Evolutionary conservation across 2,113 vertebrate species (phyloP), one percentile per base, ranked within the genome.

Genomic region (Crypturellus undulatus): DNA sequence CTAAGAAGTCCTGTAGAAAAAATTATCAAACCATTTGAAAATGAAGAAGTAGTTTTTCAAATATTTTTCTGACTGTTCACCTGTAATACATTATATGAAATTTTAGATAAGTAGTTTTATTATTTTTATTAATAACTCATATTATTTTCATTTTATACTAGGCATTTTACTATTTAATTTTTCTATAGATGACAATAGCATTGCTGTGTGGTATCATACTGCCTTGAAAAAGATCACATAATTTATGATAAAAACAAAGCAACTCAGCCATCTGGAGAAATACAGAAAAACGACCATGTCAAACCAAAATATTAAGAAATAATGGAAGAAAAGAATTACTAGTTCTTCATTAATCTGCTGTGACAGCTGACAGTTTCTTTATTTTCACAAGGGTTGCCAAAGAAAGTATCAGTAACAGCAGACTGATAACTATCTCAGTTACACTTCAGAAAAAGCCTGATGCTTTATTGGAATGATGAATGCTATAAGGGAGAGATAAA

Each of bases 401-500:
- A 45, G 28, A 54, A 77, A 1, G 5, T 38, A 67, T 0, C 43
- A 92, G 5, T 15, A 68, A 9, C 10, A 65, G 28, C 18, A 69
- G 32, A 58, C 22, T 67, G 75, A 32, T 38, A 40, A 22, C 2
- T 38, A 5, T 40, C 22, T 60, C 10, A 14, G 4, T 56, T 51
- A 59, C 0, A 1, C 8, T 54, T 54, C 15, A 54, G 30, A 58
- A 26, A 26, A 47, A 84, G 2, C 4, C 76, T 28, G 32, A 2
- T 73, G 25, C 2, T 84, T 47, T 70, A 51, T 4, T 87, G 36
- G 9, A 84, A 67, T 34, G 25, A 58, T 43, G 25, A 62, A n/a
- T 42, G 25, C 40, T 65, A 4, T 0, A 0, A 2, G 11, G 7
- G 58, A 85, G 17, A 42, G 22, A n/a, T 24, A 15, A 43, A 16